Conservation (phyloP, 2,797 vertebrate species). For the Luscinia megarhynchos region DNA sequence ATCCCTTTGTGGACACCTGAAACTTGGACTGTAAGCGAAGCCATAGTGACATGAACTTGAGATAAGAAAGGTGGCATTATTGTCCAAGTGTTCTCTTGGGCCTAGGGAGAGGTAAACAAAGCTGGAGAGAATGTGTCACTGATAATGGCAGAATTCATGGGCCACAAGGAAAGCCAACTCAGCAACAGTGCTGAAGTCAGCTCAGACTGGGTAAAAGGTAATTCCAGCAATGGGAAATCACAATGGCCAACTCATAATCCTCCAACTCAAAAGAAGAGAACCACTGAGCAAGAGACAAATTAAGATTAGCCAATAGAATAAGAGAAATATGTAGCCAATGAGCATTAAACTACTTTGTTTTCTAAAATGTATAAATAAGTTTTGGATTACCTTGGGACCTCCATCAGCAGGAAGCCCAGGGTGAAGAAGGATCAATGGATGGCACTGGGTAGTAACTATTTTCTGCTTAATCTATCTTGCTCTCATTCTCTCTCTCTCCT, state of each 20-base stretch:
- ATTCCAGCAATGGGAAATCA: not conserved
- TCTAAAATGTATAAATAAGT: not conserved
- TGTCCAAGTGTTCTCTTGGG: not conserved
- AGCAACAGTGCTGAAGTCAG: not conserved
- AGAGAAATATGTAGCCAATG: not conserved
- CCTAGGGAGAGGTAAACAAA: not conserved
- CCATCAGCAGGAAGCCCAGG: not conserved
- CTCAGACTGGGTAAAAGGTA: not conserved
- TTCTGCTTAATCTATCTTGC: not conserved
- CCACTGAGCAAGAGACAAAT: not conserved
- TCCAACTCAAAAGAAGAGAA: not conserved
- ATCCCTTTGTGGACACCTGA: not conserved
- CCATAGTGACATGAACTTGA: not conserved
- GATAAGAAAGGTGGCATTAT: not conserved
- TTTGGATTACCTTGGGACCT: not conserved
- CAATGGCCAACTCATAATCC: not conserved
- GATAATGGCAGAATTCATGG: not conserved
- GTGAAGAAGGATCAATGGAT: not conserved
- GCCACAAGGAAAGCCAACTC: not conserved
- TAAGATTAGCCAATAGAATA: not conserved
- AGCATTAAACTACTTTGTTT: not conserved
- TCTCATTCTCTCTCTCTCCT: not conserved
- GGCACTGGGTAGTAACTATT: not conserved
- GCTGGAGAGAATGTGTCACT: not conserved
- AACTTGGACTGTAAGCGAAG: not conserved